Base-by-base conservation (phyloP, 2,113 vertebrate genomes). In the Phalacrocorax brasilianus region DNA sequence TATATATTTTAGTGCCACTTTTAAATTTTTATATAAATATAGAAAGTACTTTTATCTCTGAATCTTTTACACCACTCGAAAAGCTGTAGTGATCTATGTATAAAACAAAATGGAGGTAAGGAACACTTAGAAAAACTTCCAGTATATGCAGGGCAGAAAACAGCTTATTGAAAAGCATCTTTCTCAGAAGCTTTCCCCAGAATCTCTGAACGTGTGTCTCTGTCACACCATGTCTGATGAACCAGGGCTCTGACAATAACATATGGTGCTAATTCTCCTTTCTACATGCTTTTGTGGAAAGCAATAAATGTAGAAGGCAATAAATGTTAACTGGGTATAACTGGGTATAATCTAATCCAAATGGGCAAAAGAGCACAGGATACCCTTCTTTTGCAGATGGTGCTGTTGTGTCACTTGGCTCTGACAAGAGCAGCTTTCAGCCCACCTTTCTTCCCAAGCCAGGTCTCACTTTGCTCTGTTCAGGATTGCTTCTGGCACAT, bases 161-260 rank as follows among this genome's bases (percentile, higher is more conserved):
- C 24, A 55, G 3, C 4, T 63, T 55, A n/a, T 18, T 78, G 71
- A 59, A 82, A 95, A 82, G 4, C 0, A 0, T 32, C 1, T 1
- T 47, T 82, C 72, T 59, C 28, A 59, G 44, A 58, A 52, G 11
- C 6, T 82, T 58, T 58, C n/a, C 44, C 12, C 38, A 55, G 61
- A 68, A 59, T 20, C 8, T 85, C 78, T 61, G 49, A 82, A 72
- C 19, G 15, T 0, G 2, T 55, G 38, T 6, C 12, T 50, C 32
- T 73, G 16, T 33, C n/a, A 55, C 11, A 27, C 66, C 2, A 2
- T 28, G 24, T 52, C n/a, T 70, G 26, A 65, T 53, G 19, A 84
- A 35, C 24, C 14, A 52, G 0, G 1, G 44, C 12, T 68, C 59
- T 68, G 16, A 44, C 67, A 18, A 35, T 50, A 71, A 44, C 8